phyloP scores from a whole-genome alignment of 2,797 vertebrate species.

The Pangasius larnaudii region DNA sequence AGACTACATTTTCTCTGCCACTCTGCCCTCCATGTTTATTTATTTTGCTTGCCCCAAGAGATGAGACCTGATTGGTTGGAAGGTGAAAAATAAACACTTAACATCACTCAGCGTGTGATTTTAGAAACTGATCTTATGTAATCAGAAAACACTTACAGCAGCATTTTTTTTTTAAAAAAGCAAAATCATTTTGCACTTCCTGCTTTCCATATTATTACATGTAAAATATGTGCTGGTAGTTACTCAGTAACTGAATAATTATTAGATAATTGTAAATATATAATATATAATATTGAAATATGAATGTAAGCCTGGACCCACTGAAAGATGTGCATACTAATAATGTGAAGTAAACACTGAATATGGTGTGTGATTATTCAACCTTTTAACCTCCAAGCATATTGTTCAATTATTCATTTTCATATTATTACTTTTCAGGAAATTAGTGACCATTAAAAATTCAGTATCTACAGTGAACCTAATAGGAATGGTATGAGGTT shows the following conservation, averaged over 20 bases:
- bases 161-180: background rate
- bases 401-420: background rate
- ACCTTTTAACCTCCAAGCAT: background rate
- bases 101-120: background rate
- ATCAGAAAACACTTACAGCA: background rate
- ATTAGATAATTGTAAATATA: background rate
- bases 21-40: background rate
- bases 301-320: background rate
- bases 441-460: background rate
- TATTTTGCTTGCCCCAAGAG: background rate
- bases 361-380: background rate
- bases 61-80: background rate
- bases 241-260: background rate
- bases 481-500: background rate
- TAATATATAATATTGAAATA: no score
- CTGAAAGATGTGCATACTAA: background rate
- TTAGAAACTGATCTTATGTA: background rate
- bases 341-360: background rate
- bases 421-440: background rate
- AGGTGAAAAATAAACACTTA: background rate
- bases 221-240: background rate
- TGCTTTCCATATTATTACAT: background rate
- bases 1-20: background rate
- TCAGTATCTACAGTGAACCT: background rate
- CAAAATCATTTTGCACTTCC: background rate